Base-by-base conservation (phyloP, 2,113 vertebrate species). In the Misgurnus mizolepis region DNA sequence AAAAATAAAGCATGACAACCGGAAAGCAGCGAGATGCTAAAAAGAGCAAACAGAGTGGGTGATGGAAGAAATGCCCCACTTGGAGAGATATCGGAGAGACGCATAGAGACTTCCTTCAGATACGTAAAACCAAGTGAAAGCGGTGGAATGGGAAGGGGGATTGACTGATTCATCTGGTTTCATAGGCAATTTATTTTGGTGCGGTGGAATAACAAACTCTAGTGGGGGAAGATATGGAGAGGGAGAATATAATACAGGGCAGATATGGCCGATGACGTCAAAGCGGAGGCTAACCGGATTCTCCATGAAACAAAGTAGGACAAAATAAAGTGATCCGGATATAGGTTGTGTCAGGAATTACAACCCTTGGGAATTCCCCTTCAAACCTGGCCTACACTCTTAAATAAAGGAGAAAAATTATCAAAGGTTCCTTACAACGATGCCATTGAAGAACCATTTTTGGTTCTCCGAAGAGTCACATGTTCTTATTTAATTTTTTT, bases 181-280 rank as follows among this genome's bases (percentile, higher is more conserved):
- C 70, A 79, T 79, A 67, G 83, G 84, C 80, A 68, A 78, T 88
- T 88, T 89, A 89, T 86, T 89, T 89, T 86, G 77, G 84, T 86
- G 61, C 73, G 76, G 66, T 78, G 68, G 83, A 86, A 73, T 53
- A 82, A 82, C 40, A 81, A 79, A 83, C 76, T 84, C 80, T 43
- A 76, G 12, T 76, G 71, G 78, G 77, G 82, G 81, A 86, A 79
- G 78, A 75, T 76, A 73, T 82, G 17, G 60, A 79, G 64, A 53
- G 67, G 79, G 62, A 41, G 71, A 80, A 67, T 86, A 84, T 89
- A 72, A 73, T 84, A 82, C 76, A 79, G 81, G 55, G 68, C 67
- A 83, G 80, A 84, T 80, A 78, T 70, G 53, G 80, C 74, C 67
- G 58, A 70, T 85, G 84, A 81, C 78, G 68, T 80, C 45, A 50